phyloP scores from a whole-genome alignment of 2,113 vertebrate species.

The Elephas maximus region DNA sequence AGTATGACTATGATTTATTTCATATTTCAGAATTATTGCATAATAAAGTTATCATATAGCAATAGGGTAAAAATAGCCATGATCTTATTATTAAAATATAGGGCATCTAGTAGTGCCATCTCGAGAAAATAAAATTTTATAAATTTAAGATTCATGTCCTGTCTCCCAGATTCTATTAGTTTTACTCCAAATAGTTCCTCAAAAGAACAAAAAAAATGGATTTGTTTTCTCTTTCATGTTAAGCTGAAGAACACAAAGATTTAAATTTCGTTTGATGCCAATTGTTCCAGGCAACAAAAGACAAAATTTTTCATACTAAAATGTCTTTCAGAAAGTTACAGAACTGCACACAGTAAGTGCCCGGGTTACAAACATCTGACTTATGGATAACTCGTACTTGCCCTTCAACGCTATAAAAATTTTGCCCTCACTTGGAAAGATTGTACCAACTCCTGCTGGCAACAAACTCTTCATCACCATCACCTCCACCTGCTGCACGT shows the following conservation, averaged over 20 bases:
- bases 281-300: neutral
- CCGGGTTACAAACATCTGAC: too few relatives aligned
- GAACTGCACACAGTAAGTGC: neutral
- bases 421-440: too few relatives aligned
- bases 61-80: neutral
- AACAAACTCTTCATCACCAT: too few relatives aligned
- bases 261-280: neutral
- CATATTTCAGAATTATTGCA: neutral
- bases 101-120: neutral
- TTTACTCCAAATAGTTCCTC: constrained; percentile 14
- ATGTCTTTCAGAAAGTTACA: constrained; percentile 32
- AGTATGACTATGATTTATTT: neutral
- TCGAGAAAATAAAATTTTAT: constrained; percentile 11
- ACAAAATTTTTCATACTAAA: neutral
- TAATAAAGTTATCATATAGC: neutral
- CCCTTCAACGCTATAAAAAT: too few relatives aligned
- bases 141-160: neutral
- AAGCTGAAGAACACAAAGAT: neutral
- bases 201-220: neutral
- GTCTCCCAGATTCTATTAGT: neutral
- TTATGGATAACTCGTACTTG: too few relatives aligned
- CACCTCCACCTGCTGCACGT: too few relatives aligned
- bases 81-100: neutral
- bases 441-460: too few relatives aligned
- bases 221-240: neutral